Base-by-base conservation (phyloP, 2,113 vertebrate species). In the Pygoscelis antarcticus region DNA sequence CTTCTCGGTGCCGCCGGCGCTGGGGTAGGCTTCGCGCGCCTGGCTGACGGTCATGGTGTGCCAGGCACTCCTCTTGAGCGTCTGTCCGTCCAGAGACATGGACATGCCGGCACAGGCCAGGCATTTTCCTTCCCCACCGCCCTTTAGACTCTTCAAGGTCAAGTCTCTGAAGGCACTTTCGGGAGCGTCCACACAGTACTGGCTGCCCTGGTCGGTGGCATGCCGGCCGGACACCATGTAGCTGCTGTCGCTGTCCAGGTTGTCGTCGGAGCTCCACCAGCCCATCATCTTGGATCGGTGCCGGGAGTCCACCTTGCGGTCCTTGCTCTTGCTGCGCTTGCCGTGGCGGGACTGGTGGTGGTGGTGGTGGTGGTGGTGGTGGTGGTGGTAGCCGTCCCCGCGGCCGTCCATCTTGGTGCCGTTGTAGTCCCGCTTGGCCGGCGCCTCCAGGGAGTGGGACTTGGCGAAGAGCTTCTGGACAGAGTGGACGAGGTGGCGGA, bases 251-350 rank as follows among this genome's bases (percentile, higher is more conserved):
- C 99, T 99, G 98, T 99, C 99, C 98, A 99, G 97, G 98, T 99
- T 99, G 97, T 99, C 99, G 0, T 99, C 99, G 2, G 99, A 99
- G 98, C 99, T 99, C 99, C 99, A 99, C 99, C 99, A 99, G 93
- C 99, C 99, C 34, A 99, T 98, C 25, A 99, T 98, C 97, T 99
- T 98, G 98, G 99, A 98, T 82, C 99, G 99, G 84, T 99, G 99
- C 69, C 99, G 98, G 70, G 98, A 98, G 22, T 98, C 99, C 97
- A 93, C 98, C 98, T 98, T 98, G 91, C 98, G 98, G 96, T 97
- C 99, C 97, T 68, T 99, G 99, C 98, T 99, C 98, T 98, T 99
- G 99, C 90, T 99, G 98, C 98, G 99, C 98, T 99, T 99, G 99
- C 96, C 98, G 44, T 98, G 99, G 97, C 98, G 98, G 62, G 97